Evolutionary conservation across 2,888 invertebrate species (phyloP), one percentile per base, ranked within the genome.

Genomic region (Molorchus minor): DNA sequence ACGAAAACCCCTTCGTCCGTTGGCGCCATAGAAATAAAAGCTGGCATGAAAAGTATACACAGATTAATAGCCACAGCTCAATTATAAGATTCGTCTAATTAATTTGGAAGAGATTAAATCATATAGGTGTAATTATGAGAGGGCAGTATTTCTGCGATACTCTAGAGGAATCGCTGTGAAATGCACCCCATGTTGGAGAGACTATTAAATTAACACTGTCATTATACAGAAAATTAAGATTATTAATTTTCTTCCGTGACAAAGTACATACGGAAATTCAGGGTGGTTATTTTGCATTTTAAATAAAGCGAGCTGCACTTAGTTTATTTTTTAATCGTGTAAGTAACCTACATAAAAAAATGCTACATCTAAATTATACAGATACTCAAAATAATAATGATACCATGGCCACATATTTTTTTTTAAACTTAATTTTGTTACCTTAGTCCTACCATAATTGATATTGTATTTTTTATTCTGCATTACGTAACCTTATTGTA

Each of bases 201-300:
- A 71, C 70, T 72, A 72, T 71, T 70, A 72, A 71, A 74, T 74
- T 74, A 74, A 71, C 71, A 61, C 68, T 65, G 70, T 65, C 71
- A 69, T 68, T 70, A 66, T 58, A 53, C 38, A 55, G 51, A 52
- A 64, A 56, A 67, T 56, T n/a, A n/a, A 60, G 54, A 49, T 56
- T 61, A 61, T 60, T 64, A 62, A 60, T 65, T 63, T 67, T 58
- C 56, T 65, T 58, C 54, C 61, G 61, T 57, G 61, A 57, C 57
- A 7, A 38, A 36, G 19, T 29, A 36, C 36, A 13, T 19, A 16
- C 15, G 25, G 5, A 25, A 38, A 49, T 25, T n/a, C 10, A 8
- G 15, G 3, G 15, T 16, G 3, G 7, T 25, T 8, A 25, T 33
- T 33, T 33, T 33, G 33, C 33, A 33, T 33, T 33, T 33, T 33